These are phyloP conservation scores for Dreissena polymorpha DNA, from an alignment of 1,140 invertebrate species.

Conservation along the genomic window DNA sequence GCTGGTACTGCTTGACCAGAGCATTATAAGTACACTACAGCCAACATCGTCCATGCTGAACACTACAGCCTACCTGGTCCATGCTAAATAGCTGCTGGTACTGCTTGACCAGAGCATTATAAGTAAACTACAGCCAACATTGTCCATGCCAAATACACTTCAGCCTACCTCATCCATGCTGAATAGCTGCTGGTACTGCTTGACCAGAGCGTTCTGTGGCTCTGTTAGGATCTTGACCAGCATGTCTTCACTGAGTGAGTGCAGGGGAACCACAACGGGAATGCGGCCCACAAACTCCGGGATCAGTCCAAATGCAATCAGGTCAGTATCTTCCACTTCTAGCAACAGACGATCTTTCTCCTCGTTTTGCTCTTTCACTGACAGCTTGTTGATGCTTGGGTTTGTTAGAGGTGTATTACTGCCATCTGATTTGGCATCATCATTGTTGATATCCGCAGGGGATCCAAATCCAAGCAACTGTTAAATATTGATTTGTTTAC, in stretches of 20 bases:
- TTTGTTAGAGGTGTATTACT: background rate
- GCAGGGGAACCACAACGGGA: conserved; percentile 98
- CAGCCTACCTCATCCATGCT: conserved; percentile 85
- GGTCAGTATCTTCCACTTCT: conserved; percentile 96
- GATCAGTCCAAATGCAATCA: conserved; percentile 94
- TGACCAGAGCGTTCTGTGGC: conserved; percentile 96
- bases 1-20: no score
- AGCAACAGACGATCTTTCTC: conserved; percentile 87
- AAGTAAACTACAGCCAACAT: no score
- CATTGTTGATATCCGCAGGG: conserved; percentile 1
- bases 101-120: no score
- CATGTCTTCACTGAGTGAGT: conserved; percentile 94
- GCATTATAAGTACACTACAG: no score
- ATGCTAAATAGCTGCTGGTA: no score
- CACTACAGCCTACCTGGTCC: conserved; percentile 33
- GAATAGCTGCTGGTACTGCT: conserved; percentile 90
- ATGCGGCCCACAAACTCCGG: conserved; percentile 91
- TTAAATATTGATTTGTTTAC: background rate
- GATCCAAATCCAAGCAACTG: conserved; percentile 48
- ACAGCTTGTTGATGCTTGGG: background rate
- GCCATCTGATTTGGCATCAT: background rate
- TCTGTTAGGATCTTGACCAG: conserved; percentile 97
- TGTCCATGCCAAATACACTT: no score
- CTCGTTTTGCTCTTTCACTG: conserved; percentile 63
- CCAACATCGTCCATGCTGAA: no score